Base-by-base conservation (phyloP, 2,113 vertebrate species). In the Hippopotamus amphibius region DNA sequence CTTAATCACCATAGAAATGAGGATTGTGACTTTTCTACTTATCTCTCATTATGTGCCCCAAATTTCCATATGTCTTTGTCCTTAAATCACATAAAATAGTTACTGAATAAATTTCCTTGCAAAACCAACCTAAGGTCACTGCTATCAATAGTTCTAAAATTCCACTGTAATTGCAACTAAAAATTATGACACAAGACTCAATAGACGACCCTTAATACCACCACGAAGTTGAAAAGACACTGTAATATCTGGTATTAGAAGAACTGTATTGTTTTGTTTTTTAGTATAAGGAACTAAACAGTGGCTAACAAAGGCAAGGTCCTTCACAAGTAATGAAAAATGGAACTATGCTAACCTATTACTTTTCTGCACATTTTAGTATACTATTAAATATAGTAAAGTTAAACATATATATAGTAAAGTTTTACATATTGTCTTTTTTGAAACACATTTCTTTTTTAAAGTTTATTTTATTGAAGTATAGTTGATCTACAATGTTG, bases 11-110 rank as follows among this genome's bases (percentile, higher is more conserved):
- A 55, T 48, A 87, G 16, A 89, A 84, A n/a, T 37, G 37, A 90
- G 59, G n/a, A 76, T 90, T 14, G 22, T 71, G 46, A 2, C 55
- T 66, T 72, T 87, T 66, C 68, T 88, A 65, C 46, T 65, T 69
- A 46, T n/a, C 59, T 50, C 68, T 95, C 33, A 80, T 65, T 85
- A 85, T 15, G 2, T 63, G 14, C 12, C 17, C 46, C 17, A 46
- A 79, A 93, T 88, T 93, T 97, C 55, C 72, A 81, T 53, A 91
- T 90, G 88, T 88, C 46, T 82, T 88, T 77, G 46, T 85, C 71
- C n/a, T 95, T 76, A 85, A 79, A 66, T 93, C 92, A 80, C 11
- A 68, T 81, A 84, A 93, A 92, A 95, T 28, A 81, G n/a, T 63
- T 24, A 83, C 69, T 66, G 57, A 84, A 96, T 76, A 84, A 46